Evolutionary conservation across 2,113 vertebrate genomes (phyloP), one percentile per base, ranked within the genome.

Genomic region (Colistium nudipinnis): DNA sequence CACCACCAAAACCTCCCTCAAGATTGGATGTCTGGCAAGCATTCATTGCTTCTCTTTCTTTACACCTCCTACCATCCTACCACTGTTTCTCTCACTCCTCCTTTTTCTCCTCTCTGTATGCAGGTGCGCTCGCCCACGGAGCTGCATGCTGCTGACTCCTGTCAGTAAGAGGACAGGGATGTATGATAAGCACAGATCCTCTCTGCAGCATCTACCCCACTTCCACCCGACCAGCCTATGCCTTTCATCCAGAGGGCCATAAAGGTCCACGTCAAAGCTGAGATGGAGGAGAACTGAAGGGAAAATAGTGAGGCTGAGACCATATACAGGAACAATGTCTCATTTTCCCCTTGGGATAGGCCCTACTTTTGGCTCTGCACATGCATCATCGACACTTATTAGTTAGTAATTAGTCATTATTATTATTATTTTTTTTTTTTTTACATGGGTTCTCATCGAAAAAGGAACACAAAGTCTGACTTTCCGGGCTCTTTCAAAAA

Each of bases 51-150:
- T 70, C 70, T 69, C 62, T 75, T 69, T 28, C 47, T 68, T 78
- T 69, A 76, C n/a, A 7, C 76, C 71, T 82, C 80, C 80, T 62
- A 60, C 74, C 54, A 82, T 71, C 82, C 59, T 48, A 60, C 35
- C 55, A 30, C 66, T 8, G 51, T 59, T 76, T 53, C 62, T 75
- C 45, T 76, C 60, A 31, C 68, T 59, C 47, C 67, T 70, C 62
- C 69, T 59, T 61, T 76, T 79, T 74, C 61, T 81, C 61, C 43
- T 76, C 69, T 87, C 81, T 63, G 73, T 78, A 86, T 90, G 83
- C 83, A 89, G 84, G 78, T 87, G 80, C n/a, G 17, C 76, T 81
- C 78, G 49, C 83, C 85, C 83, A 85, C 75, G 76, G 81, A 81
- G 79, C 71, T 70, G 48, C 82, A 75, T 38, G 74, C 79, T 38